Evolutionary conservation across 2,888 invertebrate species (phyloP).

Genomic region (Meghimatium bilineatum): DNA sequence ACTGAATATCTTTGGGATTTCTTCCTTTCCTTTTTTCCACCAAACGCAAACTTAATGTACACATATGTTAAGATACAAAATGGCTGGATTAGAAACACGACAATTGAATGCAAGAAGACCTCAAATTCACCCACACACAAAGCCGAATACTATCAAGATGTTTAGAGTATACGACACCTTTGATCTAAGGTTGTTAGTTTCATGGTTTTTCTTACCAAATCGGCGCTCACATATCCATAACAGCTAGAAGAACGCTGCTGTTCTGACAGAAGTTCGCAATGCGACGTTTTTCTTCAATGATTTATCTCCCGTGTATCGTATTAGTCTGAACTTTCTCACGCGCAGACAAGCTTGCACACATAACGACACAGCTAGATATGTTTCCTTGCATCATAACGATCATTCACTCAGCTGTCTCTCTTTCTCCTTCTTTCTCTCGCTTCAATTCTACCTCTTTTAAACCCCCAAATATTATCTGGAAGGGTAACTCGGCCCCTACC

Average conservation of each 20-base stretch:
- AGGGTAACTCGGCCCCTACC: not conserved
- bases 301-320: not conserved
- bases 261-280: not conserved
- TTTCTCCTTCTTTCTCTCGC: not conserved
- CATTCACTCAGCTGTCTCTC: not conserved
- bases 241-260: not conserved
- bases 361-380: not conserved
- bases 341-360: not conserved
- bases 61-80: not conserved
- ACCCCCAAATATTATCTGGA: not conserved
- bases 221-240: not conserved
- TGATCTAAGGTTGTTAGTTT: not conserved
- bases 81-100: not conserved
- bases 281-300: not conserved
- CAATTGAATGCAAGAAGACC: not conserved
- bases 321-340: not conserved
- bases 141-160: not conserved
- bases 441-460: constrained; percentile 10
- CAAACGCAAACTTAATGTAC: not conserved
- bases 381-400: not conserved
- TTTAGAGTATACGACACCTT: not conserved
- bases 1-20: not conserved
- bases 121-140: not conserved
- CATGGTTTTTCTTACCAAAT: not conserved
- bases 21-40: no score